Conservation (phyloP, 2,888 invertebrate species). For the Tenthredo livida region DNA sequence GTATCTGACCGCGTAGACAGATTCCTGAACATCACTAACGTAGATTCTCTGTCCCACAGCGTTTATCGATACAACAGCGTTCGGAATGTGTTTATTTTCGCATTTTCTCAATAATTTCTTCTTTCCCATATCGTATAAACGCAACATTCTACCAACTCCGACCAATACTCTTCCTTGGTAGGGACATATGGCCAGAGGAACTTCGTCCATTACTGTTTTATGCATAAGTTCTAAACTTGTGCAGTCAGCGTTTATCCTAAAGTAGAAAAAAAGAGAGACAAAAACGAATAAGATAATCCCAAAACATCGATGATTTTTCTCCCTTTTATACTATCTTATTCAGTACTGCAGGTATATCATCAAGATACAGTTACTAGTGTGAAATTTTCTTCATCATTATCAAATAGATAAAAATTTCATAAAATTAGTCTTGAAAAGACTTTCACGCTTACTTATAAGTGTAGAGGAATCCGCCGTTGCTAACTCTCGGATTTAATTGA, state of each 20-base stretch:
- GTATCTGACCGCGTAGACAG: constrained; percentile 96
- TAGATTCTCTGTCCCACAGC: constrained; percentile 96
- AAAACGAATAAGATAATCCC: constrained; percentile 52
- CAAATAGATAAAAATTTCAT: constrained; percentile 32
- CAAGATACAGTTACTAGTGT: constrained; percentile 69
- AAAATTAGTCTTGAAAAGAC: not conserved
- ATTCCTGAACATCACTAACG: constrained; percentile 98
- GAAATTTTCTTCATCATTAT: constrained; percentile 73
- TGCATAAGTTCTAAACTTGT: constrained; percentile 95
- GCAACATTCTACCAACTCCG: constrained; percentile 94
- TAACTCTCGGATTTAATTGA: constrained; percentile 92
- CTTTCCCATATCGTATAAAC: constrained; percentile 98
- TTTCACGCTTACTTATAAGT: constrained; percentile 85
- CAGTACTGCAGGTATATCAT: constrained; percentile 78
- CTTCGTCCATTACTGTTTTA: constrained; percentile 95
- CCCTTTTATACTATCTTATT: constrained; percentile 59
- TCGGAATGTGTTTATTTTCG: constrained; percentile 99
- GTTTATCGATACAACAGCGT: constrained; percentile 95
- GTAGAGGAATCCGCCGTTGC: constrained; percentile 91
- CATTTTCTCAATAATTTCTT: constrained; percentile 98
- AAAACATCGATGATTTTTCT: constrained; percentile 55
- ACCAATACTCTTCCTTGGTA: constrained; percentile 96
- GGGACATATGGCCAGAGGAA: constrained; percentile 92
- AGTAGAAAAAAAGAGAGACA: constrained; percentile 71
- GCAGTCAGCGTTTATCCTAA: constrained; percentile 85